Base-by-base conservation (phyloP, 1,140 invertebrate genomes). In the Dendroctonus ponderosae region DNA sequence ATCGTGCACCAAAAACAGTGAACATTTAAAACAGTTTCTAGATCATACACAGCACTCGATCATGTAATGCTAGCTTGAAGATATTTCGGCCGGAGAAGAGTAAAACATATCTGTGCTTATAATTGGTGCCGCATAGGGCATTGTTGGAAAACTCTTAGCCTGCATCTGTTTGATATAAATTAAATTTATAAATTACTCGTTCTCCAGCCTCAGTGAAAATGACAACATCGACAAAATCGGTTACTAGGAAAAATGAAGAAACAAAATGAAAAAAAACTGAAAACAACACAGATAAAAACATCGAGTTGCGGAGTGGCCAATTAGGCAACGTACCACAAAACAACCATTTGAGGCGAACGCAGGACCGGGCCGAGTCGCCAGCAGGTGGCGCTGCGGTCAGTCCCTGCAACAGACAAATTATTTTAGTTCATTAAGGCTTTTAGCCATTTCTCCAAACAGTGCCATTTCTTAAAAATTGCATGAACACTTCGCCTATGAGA, bases 361-460 rank as follows among this genome's bases (percentile, higher is more conserved):
- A 76, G 73, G 70, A 78, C 76, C 75, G 70, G 70, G 75, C 77
- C 71, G 73, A 76, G 71, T 72, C 74, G 76, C 77, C 77, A 77
- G 74, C 69, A 60, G 72, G 75, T 75, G 76, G 75, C 77, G 75
- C 71, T 76, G 77, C 75, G 77, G 74, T 78, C 76, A 78, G 76
- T 78, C 77, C 76, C 77, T 78, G 77, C 58, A 78, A 78, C 71
- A 78, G 71, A 77, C 69, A 78, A 70, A 71, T 9, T 56, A n/a
- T 57, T 58, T 56, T 12, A 41, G n/a, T 41, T 26, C 26, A 26
- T 26, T 26, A 26, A 26, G 1, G 26, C 1, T 26, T 26, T 26
- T 26, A 26, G 26, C 26, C 26, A 26, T 26, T 26, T 26, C 26
- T 26, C 26, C 26, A 26, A 26, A 2, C 26, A 26, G 26, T 26